These are phyloP conservation scores for Drosophila eugracilis DNA, from an alignment of 1,140 invertebrate species.

Conservation along the genomic window DNA sequence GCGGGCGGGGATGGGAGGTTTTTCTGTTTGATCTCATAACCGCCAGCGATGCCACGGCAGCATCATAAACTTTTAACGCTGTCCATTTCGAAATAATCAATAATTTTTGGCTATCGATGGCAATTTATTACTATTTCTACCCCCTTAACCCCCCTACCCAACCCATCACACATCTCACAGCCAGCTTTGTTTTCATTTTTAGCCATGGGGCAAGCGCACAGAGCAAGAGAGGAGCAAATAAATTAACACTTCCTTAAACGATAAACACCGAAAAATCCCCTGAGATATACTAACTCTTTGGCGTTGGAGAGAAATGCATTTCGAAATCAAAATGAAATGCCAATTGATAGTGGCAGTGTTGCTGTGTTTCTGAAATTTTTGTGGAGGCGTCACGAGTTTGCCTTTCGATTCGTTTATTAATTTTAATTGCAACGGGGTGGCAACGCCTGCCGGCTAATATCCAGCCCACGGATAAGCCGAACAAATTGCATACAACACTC, in stretches of 20 bases:
- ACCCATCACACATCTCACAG: no score
- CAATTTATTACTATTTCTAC: conserved; percentile 76
- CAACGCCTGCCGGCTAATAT: conserved; percentile 52
- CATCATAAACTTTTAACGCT: conserved; percentile 79
- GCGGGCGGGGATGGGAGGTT: conserved; percentile 16
- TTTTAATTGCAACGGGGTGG: conserved; percentile 70
- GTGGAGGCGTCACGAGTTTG: conserved; percentile 54
- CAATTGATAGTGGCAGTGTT: conserved; percentile 57
- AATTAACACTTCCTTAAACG: conserved; percentile 84
- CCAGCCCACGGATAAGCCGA: conserved; percentile 37
- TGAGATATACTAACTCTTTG: neutral
- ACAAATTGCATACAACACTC: conserved; percentile 49
- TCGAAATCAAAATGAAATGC: conserved; percentile 47
- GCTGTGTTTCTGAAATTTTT: conserved; percentile 3
- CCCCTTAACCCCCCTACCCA: no score
- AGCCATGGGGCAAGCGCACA: conserved; percentile 15
- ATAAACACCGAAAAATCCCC: conserved; percentile 56
- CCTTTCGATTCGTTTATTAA: conserved; percentile 74
- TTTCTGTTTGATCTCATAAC: conserved; percentile 81
- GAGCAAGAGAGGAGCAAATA: conserved; percentile 67
- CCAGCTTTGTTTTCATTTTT: conserved; percentile 25
- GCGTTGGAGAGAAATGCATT: conserved; percentile 35
- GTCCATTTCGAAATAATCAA: conserved; percentile 83
- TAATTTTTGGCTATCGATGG: conserved; percentile 81
- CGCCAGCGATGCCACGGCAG: conserved; percentile 71